Evolutionary conservation across 2,113 vertebrate genomes (phyloP).

Genomic region (Piaya cayana): DNA sequence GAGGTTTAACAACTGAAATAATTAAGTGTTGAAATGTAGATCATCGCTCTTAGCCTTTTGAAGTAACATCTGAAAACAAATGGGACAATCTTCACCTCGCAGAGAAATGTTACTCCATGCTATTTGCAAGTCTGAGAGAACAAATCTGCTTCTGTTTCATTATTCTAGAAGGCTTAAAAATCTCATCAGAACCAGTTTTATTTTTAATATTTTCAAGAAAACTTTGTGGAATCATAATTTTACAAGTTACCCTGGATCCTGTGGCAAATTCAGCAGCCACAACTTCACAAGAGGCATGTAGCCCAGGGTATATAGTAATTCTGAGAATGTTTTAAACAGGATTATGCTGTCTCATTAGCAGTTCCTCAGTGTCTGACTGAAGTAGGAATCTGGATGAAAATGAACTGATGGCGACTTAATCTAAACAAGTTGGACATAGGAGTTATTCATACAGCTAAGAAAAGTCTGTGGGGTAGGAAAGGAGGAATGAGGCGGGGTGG

Average conservation of each 20-base stretch:
- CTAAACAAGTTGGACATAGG: slow-evolving; percentile 58
- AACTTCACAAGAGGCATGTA: not conserved
- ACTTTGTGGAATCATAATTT: not conserved
- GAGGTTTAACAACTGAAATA: not conserved
- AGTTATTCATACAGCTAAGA: slow-evolving; percentile 51
- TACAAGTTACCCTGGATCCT: not conserved
- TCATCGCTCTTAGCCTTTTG: not conserved
- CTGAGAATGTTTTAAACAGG: not conserved
- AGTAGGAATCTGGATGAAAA: slow-evolving; percentile 56
- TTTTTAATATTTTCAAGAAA: not conserved
- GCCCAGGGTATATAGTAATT: not conserved
- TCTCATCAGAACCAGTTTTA: not conserved
- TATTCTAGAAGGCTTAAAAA: not conserved
- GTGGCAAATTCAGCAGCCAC: not conserved
- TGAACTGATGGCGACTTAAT: slow-evolving; percentile 63
- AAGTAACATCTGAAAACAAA: not conserved
- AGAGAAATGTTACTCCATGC: not conserved
- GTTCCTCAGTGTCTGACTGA: slow-evolving; percentile 44
- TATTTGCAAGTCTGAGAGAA: not conserved
- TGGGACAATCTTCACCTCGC: not conserved
- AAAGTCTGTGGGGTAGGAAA: slow-evolving; percentile 28
- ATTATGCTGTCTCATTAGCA: slow-evolving; percentile 46
- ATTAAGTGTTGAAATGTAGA: not conserved
- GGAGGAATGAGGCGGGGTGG: not conserved
- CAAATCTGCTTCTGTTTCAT: not conserved